Conservation (phyloP, 2,113 vertebrate genomes). For the Zapornia atra region DNA sequence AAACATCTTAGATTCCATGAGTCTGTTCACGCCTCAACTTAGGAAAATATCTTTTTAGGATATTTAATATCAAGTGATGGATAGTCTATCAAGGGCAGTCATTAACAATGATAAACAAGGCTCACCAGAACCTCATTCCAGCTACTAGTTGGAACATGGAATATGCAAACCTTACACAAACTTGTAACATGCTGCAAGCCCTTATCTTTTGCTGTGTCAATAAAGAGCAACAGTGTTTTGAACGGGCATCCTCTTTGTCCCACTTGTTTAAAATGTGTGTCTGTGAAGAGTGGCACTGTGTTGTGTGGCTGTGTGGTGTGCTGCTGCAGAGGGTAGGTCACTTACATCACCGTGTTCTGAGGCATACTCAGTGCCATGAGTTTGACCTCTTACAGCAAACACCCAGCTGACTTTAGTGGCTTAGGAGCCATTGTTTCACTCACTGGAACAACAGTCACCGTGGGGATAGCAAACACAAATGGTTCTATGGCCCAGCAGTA, state of each 20-base stretch:
- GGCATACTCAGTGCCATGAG: background rate
- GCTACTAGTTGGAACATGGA: slow-evolving; percentile 26
- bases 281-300: background rate
- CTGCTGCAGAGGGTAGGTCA: no score
- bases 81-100: background rate
- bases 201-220: background rate
- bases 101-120: background rate
- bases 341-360: background rate
- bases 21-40: slow-evolving; percentile 44
- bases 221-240: background rate
- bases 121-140: slow-evolving; percentile 35
- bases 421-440: background rate
- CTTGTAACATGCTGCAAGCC: slow-evolving; percentile 51
- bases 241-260: background rate
- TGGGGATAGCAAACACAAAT: background rate
- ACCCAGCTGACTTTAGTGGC: background rate
- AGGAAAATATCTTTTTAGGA: slow-evolving; percentile 55
- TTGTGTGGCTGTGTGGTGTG: background rate
- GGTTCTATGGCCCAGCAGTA: background rate
- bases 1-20: slow-evolving; percentile 1
- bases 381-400: background rate
- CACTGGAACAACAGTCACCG: background rate
- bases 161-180: slow-evolving; percentile 1
- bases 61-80: slow-evolving; percentile 10
- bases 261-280: background rate